These are phyloP conservation scores for Magallana gigas DNA, from an alignment of 1,140 invertebrate genomes.

Conservation along the genomic window DNA sequence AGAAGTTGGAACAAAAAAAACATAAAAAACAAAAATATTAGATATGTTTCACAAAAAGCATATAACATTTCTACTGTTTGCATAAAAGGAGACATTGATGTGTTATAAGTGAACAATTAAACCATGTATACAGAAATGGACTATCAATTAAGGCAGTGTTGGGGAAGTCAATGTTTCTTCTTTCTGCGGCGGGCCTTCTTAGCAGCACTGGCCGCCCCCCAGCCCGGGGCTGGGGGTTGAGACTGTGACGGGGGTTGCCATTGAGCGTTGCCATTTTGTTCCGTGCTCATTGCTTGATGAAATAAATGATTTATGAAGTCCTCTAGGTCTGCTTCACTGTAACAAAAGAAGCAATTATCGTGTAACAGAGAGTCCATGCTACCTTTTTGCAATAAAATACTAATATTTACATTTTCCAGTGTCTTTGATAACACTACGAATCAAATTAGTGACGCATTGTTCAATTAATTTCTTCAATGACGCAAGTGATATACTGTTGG, in stretches of 20 bases:
- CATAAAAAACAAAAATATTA: too few relatives aligned
- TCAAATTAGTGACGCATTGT: too few relatives aligned
- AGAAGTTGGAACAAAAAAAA: not conserved
- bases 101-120: not conserved
- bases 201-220: slow-evolving; percentile 91
- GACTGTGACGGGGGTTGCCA: slow-evolving; percentile 54
- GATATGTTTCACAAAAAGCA: not conserved
- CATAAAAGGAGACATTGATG: slow-evolving; percentile 17
- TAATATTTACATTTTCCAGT: too few relatives aligned
- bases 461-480: too few relatives aligned
- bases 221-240: slow-evolving; percentile 47
- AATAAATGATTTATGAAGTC: slow-evolving; percentile 84
- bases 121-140: not conserved
- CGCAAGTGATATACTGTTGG: too few relatives aligned
- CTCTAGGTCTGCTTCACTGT: slow-evolving; percentile 83
- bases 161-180: slow-evolving; percentile 62
- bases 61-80: slow-evolving; percentile 1
- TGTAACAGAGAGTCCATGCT: too few relatives aligned
- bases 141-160: slow-evolving; percentile 22
- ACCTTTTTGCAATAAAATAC: too few relatives aligned
- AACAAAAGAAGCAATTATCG: slow-evolving; percentile 53
- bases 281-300: slow-evolving; percentile 71
- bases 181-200: slow-evolving; percentile 85
- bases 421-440: too few relatives aligned
- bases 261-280: slow-evolving; percentile 53